Conservation (phyloP, 2,888 invertebrate genomes). For the Prionchulus punctatus region DNA sequence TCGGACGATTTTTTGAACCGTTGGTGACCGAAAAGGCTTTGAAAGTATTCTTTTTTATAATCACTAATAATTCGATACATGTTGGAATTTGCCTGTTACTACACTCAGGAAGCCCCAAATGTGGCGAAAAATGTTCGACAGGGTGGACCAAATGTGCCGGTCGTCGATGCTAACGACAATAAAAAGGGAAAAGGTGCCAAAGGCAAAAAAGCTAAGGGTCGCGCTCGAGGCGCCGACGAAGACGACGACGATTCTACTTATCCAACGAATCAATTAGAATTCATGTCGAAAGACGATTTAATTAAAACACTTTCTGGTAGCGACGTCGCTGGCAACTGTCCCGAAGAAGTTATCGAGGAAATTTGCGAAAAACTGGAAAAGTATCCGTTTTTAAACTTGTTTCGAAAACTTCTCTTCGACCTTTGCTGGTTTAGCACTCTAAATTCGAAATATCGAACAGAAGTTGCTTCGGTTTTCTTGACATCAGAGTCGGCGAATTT, state of each 20-base stretch:
- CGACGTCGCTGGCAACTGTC: neutral
- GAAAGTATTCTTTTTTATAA: neutral
- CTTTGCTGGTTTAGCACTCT: neutral
- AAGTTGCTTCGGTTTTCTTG: constrained; percentile 9
- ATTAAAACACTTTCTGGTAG: neutral
- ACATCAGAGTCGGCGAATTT: constrained; percentile 9
- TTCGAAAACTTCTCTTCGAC: neutral
- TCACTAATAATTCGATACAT: neutral
- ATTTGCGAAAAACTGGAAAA: neutral
- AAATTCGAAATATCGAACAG: constrained; percentile 10
- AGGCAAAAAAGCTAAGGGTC: constrained; percentile 5
- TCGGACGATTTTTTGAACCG: constrained; percentile 6
- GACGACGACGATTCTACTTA: neutral
- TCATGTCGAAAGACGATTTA: constrained; percentile 6
- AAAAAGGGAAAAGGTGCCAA: constrained; percentile 2
- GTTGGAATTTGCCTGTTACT: neutral
- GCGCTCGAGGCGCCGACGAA: neutral
- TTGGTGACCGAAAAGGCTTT: constrained; percentile 1
- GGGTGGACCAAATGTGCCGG: neutral
- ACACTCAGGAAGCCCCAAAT: constrained; percentile 6
- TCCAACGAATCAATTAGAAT: neutral
- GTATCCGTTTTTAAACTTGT: neutral
- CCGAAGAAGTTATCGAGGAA: constrained; percentile 5
- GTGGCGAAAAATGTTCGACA: constrained; percentile 3
- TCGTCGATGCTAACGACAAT: neutral